Conservation (phyloP, 1,140 invertebrate species). For the Eueides isabella region DNA sequence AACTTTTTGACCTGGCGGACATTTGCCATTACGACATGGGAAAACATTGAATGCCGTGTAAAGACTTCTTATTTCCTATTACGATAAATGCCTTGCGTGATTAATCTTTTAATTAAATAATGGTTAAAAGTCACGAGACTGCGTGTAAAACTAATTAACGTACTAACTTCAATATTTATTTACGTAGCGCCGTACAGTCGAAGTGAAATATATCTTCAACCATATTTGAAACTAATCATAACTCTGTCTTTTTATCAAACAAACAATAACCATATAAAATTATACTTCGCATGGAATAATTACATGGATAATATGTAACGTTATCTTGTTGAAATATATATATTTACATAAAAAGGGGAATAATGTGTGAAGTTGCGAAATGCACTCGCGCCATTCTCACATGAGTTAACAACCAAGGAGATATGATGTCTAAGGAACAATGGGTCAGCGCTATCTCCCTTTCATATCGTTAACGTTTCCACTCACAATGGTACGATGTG, state of each 20-base stretch:
- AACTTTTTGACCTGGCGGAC: slow-evolving; percentile 26
- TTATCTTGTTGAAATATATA: too few relatives aligned
- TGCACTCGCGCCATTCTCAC: slow-evolving; percentile 36
- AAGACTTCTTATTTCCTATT: slow-evolving; percentile 15
- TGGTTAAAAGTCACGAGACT: slow-evolving; percentile 6
- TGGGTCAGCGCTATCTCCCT: slow-evolving; percentile 40
- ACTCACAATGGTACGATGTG: slow-evolving; percentile 32
- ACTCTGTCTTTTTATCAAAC: too few relatives aligned
- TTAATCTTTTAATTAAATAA: slow-evolving; percentile 16
- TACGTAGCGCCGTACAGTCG: too few relatives aligned
- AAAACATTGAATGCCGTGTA: slow-evolving; percentile 16
- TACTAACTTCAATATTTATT: neutral
- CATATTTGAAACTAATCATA: too few relatives aligned
- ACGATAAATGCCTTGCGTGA: slow-evolving; percentile 15
- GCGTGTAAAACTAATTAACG: neutral
- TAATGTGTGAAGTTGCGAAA: slow-evolving; percentile 19
- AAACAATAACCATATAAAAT: too few relatives aligned
- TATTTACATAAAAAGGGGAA: too few relatives aligned
- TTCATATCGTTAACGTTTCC: slow-evolving; percentile 42
- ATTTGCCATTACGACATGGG: slow-evolving; percentile 25
- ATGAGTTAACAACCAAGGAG: slow-evolving; percentile 40
- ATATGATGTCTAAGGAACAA: slow-evolving; percentile 41
- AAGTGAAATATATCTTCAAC: too few relatives aligned
- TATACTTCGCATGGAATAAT: neutral
- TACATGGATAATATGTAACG: too few relatives aligned